A percentile compares a stretch with the other conserved stretches of the same genome.
phyloP scores from a whole-genome alignment of 1,140 invertebrate genomes.

The Aplysia californica region DNA sequence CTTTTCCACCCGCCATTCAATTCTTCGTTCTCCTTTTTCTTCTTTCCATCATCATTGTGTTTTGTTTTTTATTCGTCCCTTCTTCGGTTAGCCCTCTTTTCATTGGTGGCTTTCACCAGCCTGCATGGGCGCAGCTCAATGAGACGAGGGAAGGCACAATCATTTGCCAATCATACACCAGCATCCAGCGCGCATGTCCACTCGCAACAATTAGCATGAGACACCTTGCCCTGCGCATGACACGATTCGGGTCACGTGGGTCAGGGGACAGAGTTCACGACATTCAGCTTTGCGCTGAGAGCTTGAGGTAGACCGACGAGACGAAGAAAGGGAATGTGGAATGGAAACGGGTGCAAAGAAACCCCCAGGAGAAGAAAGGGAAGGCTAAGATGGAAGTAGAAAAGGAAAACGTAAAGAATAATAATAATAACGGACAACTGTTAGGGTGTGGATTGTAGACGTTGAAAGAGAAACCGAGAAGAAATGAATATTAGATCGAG shows the following conservation, averaged over 20 bases:
- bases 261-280: constrained; percentile 7
- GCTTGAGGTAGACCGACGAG: background rate
- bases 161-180: too few species aligned
- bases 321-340: background rate
- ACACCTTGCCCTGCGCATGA: constrained; percentile 17
- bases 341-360: background rate
- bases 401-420: background rate
- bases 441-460: background rate
- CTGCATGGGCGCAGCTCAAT: too few species aligned
- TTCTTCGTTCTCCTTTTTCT: background rate
- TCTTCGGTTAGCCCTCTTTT: background rate
- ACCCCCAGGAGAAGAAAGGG: background rate
- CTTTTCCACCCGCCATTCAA: background rate
- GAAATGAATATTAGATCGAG: too few species aligned
- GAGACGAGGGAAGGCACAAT: too few species aligned
- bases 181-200: background rate
- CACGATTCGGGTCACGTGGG: constrained; percentile 8
- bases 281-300: background rate
- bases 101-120: too few species aligned
- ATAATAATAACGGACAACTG: background rate
- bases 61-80: background rate
- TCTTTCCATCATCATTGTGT: background rate
- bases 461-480: too few species aligned
- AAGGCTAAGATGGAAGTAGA: background rate
- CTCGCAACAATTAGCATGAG: constrained; percentile 5